Base-by-base conservation (phyloP, 2,113 vertebrate species). In the Phalacrocorax carbo region DNA sequence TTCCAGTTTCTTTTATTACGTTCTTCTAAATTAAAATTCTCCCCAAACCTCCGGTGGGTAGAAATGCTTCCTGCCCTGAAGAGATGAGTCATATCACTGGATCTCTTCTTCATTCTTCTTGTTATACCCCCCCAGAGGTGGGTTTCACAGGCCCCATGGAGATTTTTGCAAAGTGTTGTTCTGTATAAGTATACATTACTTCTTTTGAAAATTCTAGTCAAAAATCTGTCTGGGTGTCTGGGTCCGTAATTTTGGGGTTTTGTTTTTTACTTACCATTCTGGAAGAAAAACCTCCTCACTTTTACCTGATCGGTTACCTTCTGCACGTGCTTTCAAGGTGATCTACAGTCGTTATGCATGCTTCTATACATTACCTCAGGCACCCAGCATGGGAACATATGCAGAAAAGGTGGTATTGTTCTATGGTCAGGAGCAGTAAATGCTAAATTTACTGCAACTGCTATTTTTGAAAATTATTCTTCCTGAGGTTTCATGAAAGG, bases 21-120 rank as follows among this genome's bases (percentile, higher is more conserved):
- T 78, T 87, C 51, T 75, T 73, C 48, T 48, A 68, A 44, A 69
- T 52, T 86, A 82, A 86, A 90, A 72, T 82, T 84, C 34, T 69
- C n/a, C 48, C 30, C 40, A 88, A 60, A 87, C 15, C 40, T 75
- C 48, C 32, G 38, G 23, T 11, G 58, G 22, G n/a, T 88, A 75
- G 22, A 83, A 85, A 34, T 62, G 29, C 36, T 77, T 90, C 70
- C 46, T 82, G 51, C 32, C 52, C 60, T 77, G 26, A 87, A 42
- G 17, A 62, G 46, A 3, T 13, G 13, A 72, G 13, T n/a, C 7
- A 1, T 4, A 0, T 70, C 48, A 20, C 32, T 69, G 46, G 32
- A 25, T 68, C 38, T 62, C 48, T 65, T 38, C 7, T 61, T 76
- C 25, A 32, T 16, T 27, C 26, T 62, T 26, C 69, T 49, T 30